Percentiles rank a stretch among this genome's conserved stretches.
Conservation (phyloP, 1,140 invertebrate species). For the Zaprionus davidi region DNA sequence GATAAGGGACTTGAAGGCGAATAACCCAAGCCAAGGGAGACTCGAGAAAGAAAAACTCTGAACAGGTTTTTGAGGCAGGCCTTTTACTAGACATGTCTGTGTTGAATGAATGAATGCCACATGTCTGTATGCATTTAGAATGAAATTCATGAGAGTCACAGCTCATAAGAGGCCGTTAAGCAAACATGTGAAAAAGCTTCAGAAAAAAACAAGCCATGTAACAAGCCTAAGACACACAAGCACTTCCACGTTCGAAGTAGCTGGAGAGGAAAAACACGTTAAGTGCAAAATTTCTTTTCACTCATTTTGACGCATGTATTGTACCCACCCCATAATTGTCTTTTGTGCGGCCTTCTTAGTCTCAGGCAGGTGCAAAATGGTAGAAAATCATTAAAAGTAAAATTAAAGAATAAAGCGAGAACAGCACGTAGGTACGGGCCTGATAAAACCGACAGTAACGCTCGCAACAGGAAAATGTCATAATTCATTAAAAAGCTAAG, state of each 20-base stretch:
- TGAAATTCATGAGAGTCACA: conserved; percentile 64
- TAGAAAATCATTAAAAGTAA: conserved; percentile 47
- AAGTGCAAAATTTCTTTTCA: conserved; percentile 82
- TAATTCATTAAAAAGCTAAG: conserved; percentile 74
- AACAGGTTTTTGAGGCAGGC: conserved; percentile 33
- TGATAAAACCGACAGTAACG: conserved; percentile 54
- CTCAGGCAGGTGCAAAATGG: conserved; percentile 64
- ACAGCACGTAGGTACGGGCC: conserved; percentile 35
- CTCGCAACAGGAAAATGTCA: conserved; percentile 65
- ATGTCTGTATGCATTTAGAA: conserved; percentile 72
- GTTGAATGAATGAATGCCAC: conserved; percentile 40
- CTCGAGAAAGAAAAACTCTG: conserved; percentile 4
- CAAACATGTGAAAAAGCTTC: conserved; percentile 51
- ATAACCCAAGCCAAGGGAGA: background rate
- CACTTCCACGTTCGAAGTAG: conserved; percentile 47
- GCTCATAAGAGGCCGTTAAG: conserved; percentile 66
- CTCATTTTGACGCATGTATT: conserved; percentile 72
- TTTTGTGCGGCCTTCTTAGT: conserved; percentile 17
- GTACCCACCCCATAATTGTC: conserved; percentile 30
- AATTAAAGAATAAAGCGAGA: conserved; percentile 10
- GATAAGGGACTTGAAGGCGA: conserved; percentile 57
- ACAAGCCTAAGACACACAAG: conserved; percentile 54
- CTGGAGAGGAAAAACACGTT: conserved; percentile 67
- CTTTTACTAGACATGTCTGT: conserved; percentile 27
- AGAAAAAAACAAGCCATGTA: conserved; percentile 15